These are phyloP conservation scores for Hippocampus zosterae DNA, from an alignment of 2,113 vertebrate genomes.

Conservation along the genomic window DNA sequence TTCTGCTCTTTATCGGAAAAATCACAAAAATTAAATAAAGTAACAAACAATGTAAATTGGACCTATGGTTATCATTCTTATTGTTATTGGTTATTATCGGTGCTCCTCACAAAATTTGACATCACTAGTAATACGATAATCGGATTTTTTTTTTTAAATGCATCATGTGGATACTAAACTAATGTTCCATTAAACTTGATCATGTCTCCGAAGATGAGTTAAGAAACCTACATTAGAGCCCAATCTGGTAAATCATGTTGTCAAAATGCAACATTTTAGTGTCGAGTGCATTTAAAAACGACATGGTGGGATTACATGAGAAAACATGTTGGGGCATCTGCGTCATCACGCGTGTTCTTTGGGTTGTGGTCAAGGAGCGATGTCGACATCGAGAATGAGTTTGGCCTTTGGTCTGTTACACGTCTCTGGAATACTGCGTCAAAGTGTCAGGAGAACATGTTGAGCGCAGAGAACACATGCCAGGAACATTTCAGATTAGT, in stretches of 20 bases:
- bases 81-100: no score
- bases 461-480: conserved; percentile 9
- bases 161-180: background rate
- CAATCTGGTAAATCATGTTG: background rate
- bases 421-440: conserved; percentile 35
- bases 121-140: background rate
- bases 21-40: no score
- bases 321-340: background rate
- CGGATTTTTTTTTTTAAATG: no score
- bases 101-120: no score
- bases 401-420: conserved; percentile 31
- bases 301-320: background rate
- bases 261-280: background rate
- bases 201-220: background rate
- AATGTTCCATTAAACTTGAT: background rate
- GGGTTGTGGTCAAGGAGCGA: conserved; percentile 34
- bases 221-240: background rate
- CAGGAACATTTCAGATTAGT: conserved; percentile 48
- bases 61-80: no score
- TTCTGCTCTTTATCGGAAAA: no score
- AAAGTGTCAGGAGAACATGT: conserved; percentile 26
- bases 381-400: conserved; percentile 41
- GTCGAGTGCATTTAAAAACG: background rate
- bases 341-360: conserved; percentile 37
- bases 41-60: no score